phyloP scores from a whole-genome alignment of 2,888 invertebrate genomes.

The Podabrus alpinus region DNA sequence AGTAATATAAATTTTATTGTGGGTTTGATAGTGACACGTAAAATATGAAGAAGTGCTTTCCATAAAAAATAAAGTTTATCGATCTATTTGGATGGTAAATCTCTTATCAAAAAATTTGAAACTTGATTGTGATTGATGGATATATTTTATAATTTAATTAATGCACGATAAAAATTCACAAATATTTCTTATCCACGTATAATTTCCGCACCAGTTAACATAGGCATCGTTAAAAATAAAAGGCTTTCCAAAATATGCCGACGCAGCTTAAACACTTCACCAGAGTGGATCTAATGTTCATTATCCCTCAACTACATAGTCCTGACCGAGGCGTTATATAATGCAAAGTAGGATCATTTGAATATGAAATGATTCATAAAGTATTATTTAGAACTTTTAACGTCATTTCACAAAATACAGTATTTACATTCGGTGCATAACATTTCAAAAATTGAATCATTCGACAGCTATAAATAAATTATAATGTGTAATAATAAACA shows the following conservation, averaged over 20 bases:
- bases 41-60: not conserved
- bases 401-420: not conserved
- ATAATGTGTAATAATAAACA: not conserved
- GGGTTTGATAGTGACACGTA: not conserved
- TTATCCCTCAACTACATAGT: slow-evolving; percentile 26
- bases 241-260: slow-evolving; percentile 20
- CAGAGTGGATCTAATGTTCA: slow-evolving; percentile 28
- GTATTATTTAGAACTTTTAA: slow-evolving; percentile 14
- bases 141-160: slow-evolving; percentile 11
- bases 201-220: slow-evolving; percentile 20
- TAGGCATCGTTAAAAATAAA: slow-evolving; percentile 16
- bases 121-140: slow-evolving; percentile 7
- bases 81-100: not conserved
- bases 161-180: slow-evolving; percentile 12
- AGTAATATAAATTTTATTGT: not conserved
- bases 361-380: slow-evolving; percentile 25
- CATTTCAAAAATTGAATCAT: not conserved
- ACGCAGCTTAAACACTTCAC: slow-evolving; percentile 27
- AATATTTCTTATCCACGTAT: slow-evolving; percentile 14
- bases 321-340: slow-evolving; percentile 21
- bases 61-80: not conserved
- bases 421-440: not conserved
- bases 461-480: not conserved
- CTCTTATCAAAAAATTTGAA: not conserved
- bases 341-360: slow-evolving; percentile 29